Conservation (phyloP, 35 echinoderm and acorn worm genomes). For the Antedon bifida region DNA sequence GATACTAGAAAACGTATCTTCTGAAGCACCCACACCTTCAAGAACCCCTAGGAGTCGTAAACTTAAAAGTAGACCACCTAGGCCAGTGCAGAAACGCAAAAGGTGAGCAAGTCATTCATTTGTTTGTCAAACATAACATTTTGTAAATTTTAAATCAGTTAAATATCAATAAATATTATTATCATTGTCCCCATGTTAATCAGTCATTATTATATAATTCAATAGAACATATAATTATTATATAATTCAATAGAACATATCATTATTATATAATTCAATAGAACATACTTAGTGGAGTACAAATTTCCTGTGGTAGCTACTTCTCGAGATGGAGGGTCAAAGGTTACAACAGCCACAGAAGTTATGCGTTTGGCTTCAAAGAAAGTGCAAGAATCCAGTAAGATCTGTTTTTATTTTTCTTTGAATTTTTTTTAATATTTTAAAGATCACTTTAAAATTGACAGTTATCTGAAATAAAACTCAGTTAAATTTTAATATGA, state of each 20-base stretch:
- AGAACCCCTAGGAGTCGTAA: constrained; percentile 15
- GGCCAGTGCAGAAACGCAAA: constrained; percentile 40
- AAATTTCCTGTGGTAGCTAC: constrained; percentile 79
- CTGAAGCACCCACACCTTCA: neutral
- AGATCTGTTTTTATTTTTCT: neutral
- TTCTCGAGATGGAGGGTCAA: constrained; percentile 14
- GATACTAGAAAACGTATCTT: neutral
- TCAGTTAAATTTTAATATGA: no score
- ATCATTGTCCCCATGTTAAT: no score
- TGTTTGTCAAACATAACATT: no score
- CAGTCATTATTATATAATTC: no score
- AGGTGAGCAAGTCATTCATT: no score
- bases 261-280: neutral
- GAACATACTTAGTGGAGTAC: constrained; percentile 95
- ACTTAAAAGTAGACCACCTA: constrained; percentile 67
- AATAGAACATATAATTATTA: no score
- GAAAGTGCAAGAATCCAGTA: constrained; percentile 36
- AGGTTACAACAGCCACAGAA: constrained; percentile 70
- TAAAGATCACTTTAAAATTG: no score
- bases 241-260: no score
- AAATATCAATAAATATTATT: no score
- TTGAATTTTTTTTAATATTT: no score
- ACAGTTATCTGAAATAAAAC: no score
- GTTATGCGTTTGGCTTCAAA: constrained; percentile 90
- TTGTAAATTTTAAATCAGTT: no score